Evolutionary conservation across 2,888 invertebrate species (phyloP), one percentile per base, ranked within the genome.

Genomic region (Volucella inanis): DNA sequence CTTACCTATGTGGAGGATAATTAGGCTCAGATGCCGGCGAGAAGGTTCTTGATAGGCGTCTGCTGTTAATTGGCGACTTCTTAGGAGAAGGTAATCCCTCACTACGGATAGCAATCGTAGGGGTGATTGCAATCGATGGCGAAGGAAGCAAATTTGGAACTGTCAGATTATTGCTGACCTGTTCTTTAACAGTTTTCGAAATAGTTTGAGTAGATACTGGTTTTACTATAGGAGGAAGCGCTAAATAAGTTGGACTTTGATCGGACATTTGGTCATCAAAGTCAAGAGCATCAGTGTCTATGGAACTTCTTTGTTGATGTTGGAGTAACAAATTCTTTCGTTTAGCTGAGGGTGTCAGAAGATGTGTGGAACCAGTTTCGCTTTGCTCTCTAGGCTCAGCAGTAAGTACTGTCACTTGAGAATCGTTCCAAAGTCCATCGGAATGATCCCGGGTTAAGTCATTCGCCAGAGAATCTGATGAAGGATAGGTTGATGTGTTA

Each of bases 361-460:
- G 91, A 47, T 94, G 94, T 64, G 94, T 92, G 14, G 93, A 59
- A 93, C 90, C 87, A 94, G 88, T 88, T 38, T 91, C 91, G 38
- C 89, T 90, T n/a, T 88, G 89, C 18, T 91, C 91, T 14, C 88
- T 85, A 3, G 90, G 90, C 31, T 96, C 96, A 1, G 94, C 94
- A 92, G 95, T 96, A 45, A 96, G 93, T 14, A 97, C 96, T 0
- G 97, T 97, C 9, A 96, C 95, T 92, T 97, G 97, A 11, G 97
- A 97, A 92, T 97, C 97, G 92, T 97, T 97, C 97, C 97, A 97
- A 89, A 96, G 95, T 64, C 96, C 96, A 90, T 97, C 97, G 59
- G 97, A 97, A 91, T 97, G 96, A 91, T 97, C 97, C 89, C 96
- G 93, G 39, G 94, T 95, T 64, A 93, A 88, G 90, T 96, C 96